A percentile compares a stretch with the other conserved stretches of the same genome.
Evolutionary conservation across 2,888 invertebrate species (phyloP).

Genomic region (Taenaris catops): DNA sequence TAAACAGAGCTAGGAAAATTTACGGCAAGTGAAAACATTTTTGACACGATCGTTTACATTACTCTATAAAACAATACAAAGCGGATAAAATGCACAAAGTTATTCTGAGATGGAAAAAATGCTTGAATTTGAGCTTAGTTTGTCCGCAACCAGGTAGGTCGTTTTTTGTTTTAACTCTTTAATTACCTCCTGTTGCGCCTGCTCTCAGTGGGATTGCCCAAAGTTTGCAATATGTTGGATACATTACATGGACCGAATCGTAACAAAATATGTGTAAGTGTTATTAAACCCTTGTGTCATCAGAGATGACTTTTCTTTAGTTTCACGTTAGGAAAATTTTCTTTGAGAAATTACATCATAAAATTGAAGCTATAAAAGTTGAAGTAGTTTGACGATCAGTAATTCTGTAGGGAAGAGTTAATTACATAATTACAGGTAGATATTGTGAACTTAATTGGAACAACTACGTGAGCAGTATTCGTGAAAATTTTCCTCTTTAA

Average conservation of each 20-base stretch:
- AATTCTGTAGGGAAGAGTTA: neutral
- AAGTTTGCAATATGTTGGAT: conserved; percentile 12
- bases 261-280: too few species aligned
- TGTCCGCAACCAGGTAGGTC: conserved; percentile 15
- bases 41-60: too few species aligned
- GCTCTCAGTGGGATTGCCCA: conserved; percentile 15
- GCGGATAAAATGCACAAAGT: too few species aligned
- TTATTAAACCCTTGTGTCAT: too few species aligned
- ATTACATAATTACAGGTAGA: conserved; percentile 9
- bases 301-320: too few species aligned
- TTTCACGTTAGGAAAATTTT: too few species aligned
- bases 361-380: conserved; percentile 1
- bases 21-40: too few species aligned
- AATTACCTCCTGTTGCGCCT: conserved; percentile 21
- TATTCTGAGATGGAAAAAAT: too few species aligned
- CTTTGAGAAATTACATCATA: too few species aligned
- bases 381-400: neutral
- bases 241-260: too few species aligned
- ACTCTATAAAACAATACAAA: too few species aligned
- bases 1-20: too few species aligned
- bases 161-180: conserved; percentile 21
- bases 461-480: conserved; percentile 7
- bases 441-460: conserved; percentile 6
- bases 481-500: conserved; percentile 7
- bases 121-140: conserved; percentile 1